Conservation (phyloP, 2,797 vertebrate species). For the Chloroceryle amazona region DNA sequence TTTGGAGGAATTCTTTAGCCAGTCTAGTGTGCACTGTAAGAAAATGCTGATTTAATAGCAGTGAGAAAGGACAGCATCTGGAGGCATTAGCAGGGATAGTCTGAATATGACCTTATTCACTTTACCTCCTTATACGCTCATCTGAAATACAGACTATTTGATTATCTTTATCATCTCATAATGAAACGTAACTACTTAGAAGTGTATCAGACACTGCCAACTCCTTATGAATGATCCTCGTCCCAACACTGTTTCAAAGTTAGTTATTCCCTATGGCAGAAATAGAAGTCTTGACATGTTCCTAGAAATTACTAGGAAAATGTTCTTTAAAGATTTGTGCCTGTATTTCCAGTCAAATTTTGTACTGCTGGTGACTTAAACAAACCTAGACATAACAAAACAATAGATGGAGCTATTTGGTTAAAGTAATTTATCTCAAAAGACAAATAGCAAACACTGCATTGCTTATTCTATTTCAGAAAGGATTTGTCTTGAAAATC, state of each 20-base stretch:
- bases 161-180: background rate
- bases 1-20: background rate
- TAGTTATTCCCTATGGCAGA: slow-evolving; percentile 19
- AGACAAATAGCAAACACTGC: slow-evolving; percentile 22
- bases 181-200: slow-evolving; percentile 17
- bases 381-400: slow-evolving; percentile 48
- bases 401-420: slow-evolving; percentile 10
- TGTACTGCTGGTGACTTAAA: slow-evolving; percentile 25
- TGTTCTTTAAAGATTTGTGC: background rate
- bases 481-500: slow-evolving; percentile 42
- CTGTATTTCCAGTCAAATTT: slow-evolving; percentile 38
- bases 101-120: background rate
- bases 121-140: background rate
- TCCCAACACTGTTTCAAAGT: slow-evolving; percentile 25
- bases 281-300: slow-evolving; percentile 34
- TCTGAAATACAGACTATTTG: background rate
- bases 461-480: background rate
- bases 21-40: background rate
- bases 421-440: slow-evolving; percentile 33
- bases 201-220: background rate
- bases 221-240: slow-evolving; percentile 29
- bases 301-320: slow-evolving; percentile 29
- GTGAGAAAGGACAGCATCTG: background rate
- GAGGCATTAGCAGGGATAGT: background rate
- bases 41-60: background rate